Conservation (phyloP, 2,888 invertebrate genomes). For the Prosapia bicincta region DNA sequence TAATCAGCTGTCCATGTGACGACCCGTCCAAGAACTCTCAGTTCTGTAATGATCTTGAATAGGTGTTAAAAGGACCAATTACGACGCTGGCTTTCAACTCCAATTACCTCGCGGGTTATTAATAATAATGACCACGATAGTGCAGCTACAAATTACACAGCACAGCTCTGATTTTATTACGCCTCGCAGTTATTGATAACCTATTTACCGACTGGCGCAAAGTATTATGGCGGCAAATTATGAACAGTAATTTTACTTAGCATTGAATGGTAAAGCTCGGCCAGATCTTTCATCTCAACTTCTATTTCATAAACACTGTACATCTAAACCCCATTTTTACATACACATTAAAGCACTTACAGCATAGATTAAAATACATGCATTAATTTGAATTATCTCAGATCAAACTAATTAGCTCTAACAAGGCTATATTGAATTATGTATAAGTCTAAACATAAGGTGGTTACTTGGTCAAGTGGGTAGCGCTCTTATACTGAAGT, state of each 20-base stretch:
- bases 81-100: background rate
- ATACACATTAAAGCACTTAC: no score
- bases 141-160: background rate
- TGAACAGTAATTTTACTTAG: background rate
- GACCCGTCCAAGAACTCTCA: background rate
- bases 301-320: no score
- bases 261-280: background rate
- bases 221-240: background rate
- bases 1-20: background rate
- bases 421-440: no score
- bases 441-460: no score
- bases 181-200: background rate
- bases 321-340: no score
- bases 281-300: no score
- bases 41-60: background rate
- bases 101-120: background rate
- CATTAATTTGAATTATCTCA: no score
- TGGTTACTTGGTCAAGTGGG: no score
- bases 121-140: background rate
- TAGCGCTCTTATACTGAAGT: no score
- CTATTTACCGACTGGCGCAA: background rate
- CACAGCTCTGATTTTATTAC: background rate
- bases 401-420: no score
- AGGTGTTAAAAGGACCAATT: background rate
- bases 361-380: no score